Percentiles rank a stretch among this genome's conserved stretches.
Conservation (phyloP, 2,113 vertebrate genomes). For the Capricornis sumatraensis region DNA sequence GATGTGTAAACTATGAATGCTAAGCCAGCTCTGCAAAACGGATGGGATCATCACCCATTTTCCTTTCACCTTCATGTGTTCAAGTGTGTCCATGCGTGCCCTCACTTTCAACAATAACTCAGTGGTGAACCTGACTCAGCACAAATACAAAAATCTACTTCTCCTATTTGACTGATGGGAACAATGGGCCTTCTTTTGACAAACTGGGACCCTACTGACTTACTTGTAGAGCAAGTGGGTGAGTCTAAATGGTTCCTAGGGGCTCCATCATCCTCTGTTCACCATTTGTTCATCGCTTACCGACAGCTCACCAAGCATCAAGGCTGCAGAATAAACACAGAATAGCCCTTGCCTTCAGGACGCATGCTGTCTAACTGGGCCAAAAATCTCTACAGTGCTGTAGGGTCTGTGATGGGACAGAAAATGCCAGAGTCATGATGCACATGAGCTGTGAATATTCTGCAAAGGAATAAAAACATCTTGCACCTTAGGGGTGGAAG, state of each 20-base stretch:
- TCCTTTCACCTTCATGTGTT: background rate
- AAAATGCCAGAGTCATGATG: accelerated
- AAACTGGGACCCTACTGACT: background rate
- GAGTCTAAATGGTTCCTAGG: background rate
- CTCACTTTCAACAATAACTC: background rate
- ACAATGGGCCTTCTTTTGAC: background rate
- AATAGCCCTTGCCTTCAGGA: too few relatives aligned
- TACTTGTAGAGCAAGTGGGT: background rate
- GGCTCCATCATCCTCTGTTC: background rate
- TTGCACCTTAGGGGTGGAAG: background rate
- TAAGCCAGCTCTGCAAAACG: background rate
- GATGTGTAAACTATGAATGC: background rate
- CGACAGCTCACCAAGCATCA: background rate
- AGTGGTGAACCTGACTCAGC: background rate
- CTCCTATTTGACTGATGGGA: background rate
- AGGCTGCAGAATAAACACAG: background rate
- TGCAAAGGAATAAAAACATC: background rate
- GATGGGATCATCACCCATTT: background rate
- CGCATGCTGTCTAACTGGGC: background rate
- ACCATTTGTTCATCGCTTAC: background rate
- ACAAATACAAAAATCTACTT: background rate
- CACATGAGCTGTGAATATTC: accelerated
- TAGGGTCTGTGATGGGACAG: background rate
- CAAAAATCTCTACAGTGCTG: background rate
- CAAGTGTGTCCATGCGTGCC: background rate